Evolutionary conservation across 2,888 invertebrate species (phyloP).

Genomic region (Sarcophaga subvicina): DNA sequence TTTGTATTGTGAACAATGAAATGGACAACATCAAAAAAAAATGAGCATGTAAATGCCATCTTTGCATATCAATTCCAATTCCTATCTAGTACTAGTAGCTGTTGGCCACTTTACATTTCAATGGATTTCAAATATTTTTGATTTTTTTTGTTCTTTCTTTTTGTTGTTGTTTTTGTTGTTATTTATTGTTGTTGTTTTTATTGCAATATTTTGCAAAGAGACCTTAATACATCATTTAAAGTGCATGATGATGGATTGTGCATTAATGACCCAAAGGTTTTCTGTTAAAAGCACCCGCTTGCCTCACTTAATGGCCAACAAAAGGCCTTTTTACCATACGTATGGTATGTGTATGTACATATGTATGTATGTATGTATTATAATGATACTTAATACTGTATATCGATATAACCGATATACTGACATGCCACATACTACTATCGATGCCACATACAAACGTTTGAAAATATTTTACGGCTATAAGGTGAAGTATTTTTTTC

Average conservation of each 20-base stretch:
- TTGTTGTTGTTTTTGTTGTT: conserved; percentile 1
- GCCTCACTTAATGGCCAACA: conserved; percentile 9
- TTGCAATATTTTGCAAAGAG: conserved; percentile 13
- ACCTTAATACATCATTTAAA: conserved; percentile 42
- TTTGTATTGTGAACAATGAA: conserved; percentile 20
- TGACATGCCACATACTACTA: not conserved
- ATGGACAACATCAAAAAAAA: not conserved
- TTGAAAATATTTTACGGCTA: conserved; percentile 16
- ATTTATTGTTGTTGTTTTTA: not conserved
- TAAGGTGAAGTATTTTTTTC: conserved; percentile 21
- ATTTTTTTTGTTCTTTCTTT: conserved; percentile 2
- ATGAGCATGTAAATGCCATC: conserved; percentile 7
- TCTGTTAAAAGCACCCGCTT: not conserved
- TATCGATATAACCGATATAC: not conserved
- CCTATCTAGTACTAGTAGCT: not conserved
- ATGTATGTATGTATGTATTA: not conserved
- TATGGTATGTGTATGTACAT: not conserved
- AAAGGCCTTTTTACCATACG: conserved; percentile 2
- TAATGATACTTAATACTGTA: conserved; percentile 23
- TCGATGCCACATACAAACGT: not conserved
- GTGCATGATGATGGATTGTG: conserved; percentile 52
- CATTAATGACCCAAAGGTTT: conserved; percentile 60
- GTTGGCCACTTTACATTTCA: conserved; percentile 54
- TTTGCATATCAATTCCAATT: conserved; percentile 42
- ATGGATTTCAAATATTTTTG: conserved; percentile 24